These are phyloP conservation scores for Morphnarchus princeps DNA, from an alignment of 2,113 vertebrate species.

Conservation along the genomic window DNA sequence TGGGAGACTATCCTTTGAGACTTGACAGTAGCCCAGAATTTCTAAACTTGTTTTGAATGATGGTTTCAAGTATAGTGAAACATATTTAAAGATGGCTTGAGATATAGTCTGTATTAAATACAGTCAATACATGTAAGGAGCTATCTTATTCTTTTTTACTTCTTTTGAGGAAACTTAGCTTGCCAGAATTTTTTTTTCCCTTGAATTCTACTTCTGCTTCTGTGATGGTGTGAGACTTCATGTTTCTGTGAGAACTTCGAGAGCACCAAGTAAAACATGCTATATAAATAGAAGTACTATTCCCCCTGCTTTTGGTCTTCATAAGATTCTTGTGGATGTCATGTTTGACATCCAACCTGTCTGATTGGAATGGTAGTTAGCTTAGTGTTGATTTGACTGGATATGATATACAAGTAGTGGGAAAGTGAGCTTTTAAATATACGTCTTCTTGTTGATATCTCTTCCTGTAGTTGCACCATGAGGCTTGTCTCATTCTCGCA, in stretches of 20 bases:
- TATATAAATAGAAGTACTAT: not conserved
- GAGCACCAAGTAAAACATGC: not conserved
- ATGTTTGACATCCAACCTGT: not conserved
- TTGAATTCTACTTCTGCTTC: not conserved
- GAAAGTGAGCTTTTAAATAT: not conserved
- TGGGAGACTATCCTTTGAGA: not conserved
- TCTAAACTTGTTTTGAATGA: not conserved
- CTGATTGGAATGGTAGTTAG: not conserved
- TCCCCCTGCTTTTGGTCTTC: not conserved
- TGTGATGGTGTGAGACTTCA: not conserved
- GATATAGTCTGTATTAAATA: not conserved
- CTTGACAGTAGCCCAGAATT: not conserved
- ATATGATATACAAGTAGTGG: not conserved
- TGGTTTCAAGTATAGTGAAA: not conserved
- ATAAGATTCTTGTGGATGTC: not conserved
- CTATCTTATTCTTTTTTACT: not conserved
- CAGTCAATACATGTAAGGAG: not conserved
- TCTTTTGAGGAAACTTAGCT: not conserved
- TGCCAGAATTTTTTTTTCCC: not conserved
- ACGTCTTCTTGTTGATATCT: not conserved
- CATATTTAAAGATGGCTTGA: not conserved
- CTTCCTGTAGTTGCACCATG: not conserved
- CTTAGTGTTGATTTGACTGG: not conserved
- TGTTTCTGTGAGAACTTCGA: not conserved
- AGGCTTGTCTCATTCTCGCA: slow-evolving; percentile 55